phyloP scores from a whole-genome alignment of 1,140 invertebrate species.

The Drusus annulatus region DNA sequence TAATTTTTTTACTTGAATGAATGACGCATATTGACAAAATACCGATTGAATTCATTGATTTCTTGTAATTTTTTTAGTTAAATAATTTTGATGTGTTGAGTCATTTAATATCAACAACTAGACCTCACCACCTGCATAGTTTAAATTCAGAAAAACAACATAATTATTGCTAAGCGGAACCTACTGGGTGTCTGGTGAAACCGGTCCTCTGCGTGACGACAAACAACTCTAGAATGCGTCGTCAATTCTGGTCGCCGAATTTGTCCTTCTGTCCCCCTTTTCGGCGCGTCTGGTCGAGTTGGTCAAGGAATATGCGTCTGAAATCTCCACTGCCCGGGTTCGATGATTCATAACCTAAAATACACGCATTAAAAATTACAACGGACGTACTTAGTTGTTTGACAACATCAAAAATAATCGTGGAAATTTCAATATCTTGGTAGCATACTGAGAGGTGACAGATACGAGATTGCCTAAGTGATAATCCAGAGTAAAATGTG shows the following conservation, averaged over 20 bases:
- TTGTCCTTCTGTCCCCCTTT: constrained; percentile 31
- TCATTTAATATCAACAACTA: too few species aligned
- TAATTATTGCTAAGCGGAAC: background rate
- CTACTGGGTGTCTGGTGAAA: background rate
- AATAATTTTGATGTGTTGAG: too few species aligned
- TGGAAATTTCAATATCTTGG: too few species aligned
- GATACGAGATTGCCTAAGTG: too few species aligned
- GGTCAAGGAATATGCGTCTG: constrained; percentile 35
- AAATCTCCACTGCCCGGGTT: constrained; percentile 25
- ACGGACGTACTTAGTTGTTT: too few species aligned
- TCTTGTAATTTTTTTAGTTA: background rate
- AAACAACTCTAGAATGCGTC: background rate
- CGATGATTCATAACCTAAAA: constrained; percentile 25
- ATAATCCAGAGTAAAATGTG: too few species aligned
- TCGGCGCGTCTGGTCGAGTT: constrained; percentile 35
- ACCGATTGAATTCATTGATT: too few species aligned
- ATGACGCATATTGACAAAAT: too few species aligned
- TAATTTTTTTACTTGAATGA: too few species aligned
- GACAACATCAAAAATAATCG: too few species aligned
- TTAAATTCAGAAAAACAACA: background rate
- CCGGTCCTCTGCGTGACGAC: background rate
- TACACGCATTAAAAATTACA: background rate
- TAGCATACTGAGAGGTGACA: too few species aligned
- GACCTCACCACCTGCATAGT: background rate
- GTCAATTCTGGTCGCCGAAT: constrained; percentile 4